Evolutionary conservation across 2,797 vertebrate species (phyloP).

Genomic region (Chelidonichthys spinosus): DNA sequence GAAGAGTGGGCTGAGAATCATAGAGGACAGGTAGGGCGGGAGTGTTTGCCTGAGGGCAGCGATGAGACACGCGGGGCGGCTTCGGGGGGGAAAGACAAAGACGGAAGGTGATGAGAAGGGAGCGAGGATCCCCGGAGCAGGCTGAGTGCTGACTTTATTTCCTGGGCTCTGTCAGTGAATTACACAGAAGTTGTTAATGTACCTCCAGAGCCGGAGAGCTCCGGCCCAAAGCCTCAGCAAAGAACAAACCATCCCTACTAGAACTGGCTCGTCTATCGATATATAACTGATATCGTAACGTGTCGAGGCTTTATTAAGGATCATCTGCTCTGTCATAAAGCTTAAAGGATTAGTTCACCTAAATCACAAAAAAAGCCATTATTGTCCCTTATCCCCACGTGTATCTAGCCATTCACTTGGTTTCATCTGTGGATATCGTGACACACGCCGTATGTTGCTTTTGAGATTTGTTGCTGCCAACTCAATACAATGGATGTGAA

Average conservation of each 20-base stretch:
- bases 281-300: conserved; percentile 5
- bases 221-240: conserved; percentile 1
- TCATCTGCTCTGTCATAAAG: conserved; percentile 28
- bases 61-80: conserved; percentile 29
- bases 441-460: background rate
- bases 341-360: conserved; percentile 47
- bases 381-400: background rate
- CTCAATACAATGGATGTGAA: background rate
- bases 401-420: background rate
- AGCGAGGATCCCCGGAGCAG: conserved; percentile 32
- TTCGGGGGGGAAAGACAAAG: conserved; percentile 29
- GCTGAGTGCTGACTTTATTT: conserved; percentile 23
- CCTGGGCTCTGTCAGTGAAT: conserved; percentile 15
- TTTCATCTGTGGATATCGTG: background rate
- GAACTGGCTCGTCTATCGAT: background rate
- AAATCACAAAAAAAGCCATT: conserved; percentile 26
- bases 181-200: conserved; percentile 3
- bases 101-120: conserved; percentile 12
- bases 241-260: background rate
- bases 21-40: conserved; percentile 28
- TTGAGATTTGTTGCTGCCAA: background rate
- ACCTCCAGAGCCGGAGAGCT: background rate
- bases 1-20: conserved; percentile 31
- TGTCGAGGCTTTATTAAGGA: conserved; percentile 21
- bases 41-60: conserved; percentile 51